Base-by-base conservation (phyloP, 2,888 invertebrate species). In the Gymnosoma rotundatum region DNA sequence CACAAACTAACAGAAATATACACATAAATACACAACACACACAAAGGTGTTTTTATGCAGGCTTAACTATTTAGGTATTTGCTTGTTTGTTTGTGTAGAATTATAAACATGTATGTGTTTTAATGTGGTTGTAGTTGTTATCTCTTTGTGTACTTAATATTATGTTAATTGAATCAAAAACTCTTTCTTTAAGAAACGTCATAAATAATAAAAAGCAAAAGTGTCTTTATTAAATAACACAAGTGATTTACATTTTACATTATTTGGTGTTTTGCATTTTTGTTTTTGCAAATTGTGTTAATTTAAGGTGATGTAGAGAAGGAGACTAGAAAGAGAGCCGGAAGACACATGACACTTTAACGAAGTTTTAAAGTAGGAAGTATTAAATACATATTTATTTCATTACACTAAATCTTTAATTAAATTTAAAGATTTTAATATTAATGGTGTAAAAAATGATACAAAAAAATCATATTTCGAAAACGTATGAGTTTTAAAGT, bases 151-250 rank as follows among this genome's bases (percentile, higher is more conserved):
- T 54, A 54, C 16, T 78, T 45, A 78, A 63, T 20, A 48, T 64
- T 21, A 20, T 75, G 61, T 8, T 10, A 80, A 69, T 67, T 76
- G 66, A 76, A 80, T 73, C 48, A 32, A 32, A 54, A 42, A 18
- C 7, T 20, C 9, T 69, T 61, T 66, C 54, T 61, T 20, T 54
- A 80, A 25, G 32, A 16, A 78, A 56, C 63, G 76, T 67, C 42
- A 67, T 76, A 76, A 76, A 72, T 83, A 67, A 25, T 76, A 21
- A 42, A 61, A 63, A 21, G 20, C 36, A 54, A 5, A 45, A 69
- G 54, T 61, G 72, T 67, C 25, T 45, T 78, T 61, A 67, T 72
- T 21, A 61, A 32, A 32, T 72, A 36, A 78, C 50, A 54, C 48
- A 58, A 64, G 20, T 16, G 10, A 63, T 70, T 63, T 78, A 12